Conservation (phyloP, 2,797 vertebrate genomes). For the Paramormyrops hopkinsi region DNA sequence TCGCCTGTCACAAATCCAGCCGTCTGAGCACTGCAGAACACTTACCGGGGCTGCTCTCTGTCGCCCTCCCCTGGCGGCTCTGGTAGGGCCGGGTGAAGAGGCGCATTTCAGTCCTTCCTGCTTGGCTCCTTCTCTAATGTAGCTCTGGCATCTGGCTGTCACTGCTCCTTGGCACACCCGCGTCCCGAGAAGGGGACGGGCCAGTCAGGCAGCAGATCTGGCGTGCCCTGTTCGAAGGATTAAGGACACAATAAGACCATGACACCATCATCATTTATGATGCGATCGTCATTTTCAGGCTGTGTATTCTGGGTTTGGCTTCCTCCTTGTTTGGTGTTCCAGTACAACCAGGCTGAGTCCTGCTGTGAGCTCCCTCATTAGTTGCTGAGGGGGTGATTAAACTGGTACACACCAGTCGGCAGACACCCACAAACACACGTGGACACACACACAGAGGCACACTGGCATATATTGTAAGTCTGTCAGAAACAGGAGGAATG, state of each 20-base stretch:
- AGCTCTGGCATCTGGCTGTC: constrained; percentile 23
- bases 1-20: background rate
- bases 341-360: background rate
- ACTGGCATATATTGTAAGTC: background rate
- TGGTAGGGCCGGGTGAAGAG: constrained; percentile 46
- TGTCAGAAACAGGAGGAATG: constrained; percentile 2
- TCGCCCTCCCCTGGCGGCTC: constrained; percentile 38
- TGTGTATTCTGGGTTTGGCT: background rate
- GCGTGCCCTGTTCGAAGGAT: background rate
- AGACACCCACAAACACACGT: background rate
- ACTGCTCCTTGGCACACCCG: constrained; percentile 7
- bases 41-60: constrained; percentile 56
- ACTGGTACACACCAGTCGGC: background rate
- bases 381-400: constrained; percentile 4
- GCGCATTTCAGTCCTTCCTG: constrained; percentile 52
- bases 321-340: background rate
- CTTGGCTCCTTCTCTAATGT: constrained; percentile 40
- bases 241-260: background rate
- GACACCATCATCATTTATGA: background rate
- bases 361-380: background rate
- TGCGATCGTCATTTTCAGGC: background rate
- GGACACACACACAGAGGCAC: background rate
- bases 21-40: constrained; percentile 9
- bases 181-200: background rate
- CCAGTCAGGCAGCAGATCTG: background rate